Percentiles rank a stretch among this genome's conserved stretches.
Evolutionary conservation across 2,113 vertebrate genomes (phyloP).

Genomic region (Chloebia gouldiae): DNA sequence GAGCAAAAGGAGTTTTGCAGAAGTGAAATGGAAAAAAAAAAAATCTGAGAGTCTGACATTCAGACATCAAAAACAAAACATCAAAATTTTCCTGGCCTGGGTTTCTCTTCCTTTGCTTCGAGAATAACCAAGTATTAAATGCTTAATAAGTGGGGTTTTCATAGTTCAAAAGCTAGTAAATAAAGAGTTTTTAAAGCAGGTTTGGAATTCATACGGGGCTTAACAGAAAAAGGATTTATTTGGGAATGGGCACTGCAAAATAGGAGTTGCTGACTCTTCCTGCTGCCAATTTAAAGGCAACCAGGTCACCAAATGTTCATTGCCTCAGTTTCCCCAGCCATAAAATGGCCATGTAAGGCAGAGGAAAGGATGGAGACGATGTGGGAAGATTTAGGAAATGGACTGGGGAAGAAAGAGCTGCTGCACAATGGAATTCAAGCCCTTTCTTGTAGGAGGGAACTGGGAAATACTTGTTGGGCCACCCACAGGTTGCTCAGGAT

Average conservation of each 20-base stretch:
- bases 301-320: accelerated
- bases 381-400: background rate
- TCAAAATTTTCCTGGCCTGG: background rate
- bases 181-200: background rate
- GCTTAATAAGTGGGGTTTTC: background rate
- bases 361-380: background rate
- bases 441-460: background rate
- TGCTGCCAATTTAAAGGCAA: background rate
- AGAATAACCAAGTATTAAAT: background rate
- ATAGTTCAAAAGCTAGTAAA: background rate
- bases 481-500: accelerated
- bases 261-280: background rate
- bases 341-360: accelerated
- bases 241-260: background rate
- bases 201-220: background rate
- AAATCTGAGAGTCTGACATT: background rate
- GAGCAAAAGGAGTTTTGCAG: background rate
- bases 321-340: background rate
- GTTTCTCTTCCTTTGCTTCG: background rate
- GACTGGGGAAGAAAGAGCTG: background rate
- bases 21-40: background rate
- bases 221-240: background rate
- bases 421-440: background rate
- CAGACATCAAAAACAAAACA: background rate
- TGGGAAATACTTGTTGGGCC: background rate